Percentiles rank a stretch among this genome's conserved stretches.
Evolutionary conservation across 2,113 vertebrate genomes (phyloP).

Genomic region (Thermophis baileyi): DNA sequence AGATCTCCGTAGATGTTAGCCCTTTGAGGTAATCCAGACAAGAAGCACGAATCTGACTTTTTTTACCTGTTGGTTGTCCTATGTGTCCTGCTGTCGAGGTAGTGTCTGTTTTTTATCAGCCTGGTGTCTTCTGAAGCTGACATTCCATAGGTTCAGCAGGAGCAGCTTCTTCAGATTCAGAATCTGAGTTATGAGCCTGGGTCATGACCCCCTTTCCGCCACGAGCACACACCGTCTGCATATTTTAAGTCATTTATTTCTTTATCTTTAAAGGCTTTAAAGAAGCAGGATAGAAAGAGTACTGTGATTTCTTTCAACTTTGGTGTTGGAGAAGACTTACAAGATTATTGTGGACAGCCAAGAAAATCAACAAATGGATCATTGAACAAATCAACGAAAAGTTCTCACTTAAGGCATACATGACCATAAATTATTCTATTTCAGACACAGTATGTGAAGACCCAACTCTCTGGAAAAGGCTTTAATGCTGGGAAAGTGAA

Average conservation of each 20-base stretch:
- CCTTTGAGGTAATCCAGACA: neutral
- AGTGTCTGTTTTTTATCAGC: neutral
- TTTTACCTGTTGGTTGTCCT: neutral
- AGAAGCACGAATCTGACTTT: neutral
- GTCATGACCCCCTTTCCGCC: neutral
- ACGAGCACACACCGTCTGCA: neutral
- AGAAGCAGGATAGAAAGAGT: neutral
- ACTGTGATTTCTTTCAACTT: neutral
- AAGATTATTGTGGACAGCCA: neutral
- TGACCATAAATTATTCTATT: neutral
- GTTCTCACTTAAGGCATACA: neutral
- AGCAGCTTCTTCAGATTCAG: neutral
- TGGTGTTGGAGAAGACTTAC: neutral
- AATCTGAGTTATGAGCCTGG: neutral
- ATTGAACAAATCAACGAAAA: neutral
- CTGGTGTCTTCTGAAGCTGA: neutral
- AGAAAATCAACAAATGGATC: neutral
- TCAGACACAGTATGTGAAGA: neutral
- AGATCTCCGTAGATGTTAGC: neutral
- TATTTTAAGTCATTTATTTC: neutral
- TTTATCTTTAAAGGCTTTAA: neutral
- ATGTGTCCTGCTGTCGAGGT: neutral
- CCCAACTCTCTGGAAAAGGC: neutral
- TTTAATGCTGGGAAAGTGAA: neutral
- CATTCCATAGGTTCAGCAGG: neutral